Percentiles rank a stretch among this genome's conserved stretches.
phyloP scores from a whole-genome alignment of 2,888 invertebrate genomes.

The Limulus polyphemus region DNA sequence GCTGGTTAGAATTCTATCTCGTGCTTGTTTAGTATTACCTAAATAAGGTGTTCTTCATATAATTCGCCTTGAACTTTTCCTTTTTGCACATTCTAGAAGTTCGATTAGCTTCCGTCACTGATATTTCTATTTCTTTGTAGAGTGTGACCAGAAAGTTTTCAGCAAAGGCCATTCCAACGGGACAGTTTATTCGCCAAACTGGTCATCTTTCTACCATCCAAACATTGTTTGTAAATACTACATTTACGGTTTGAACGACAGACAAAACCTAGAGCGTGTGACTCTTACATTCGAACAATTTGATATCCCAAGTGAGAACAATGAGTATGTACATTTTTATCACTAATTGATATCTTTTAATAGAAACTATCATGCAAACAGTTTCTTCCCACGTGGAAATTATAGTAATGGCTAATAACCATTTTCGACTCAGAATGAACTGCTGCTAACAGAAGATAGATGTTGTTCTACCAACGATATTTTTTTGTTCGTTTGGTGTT shows the following conservation, averaged over 20 bases:
- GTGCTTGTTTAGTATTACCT: too few species aligned
- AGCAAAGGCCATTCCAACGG: constrained; percentile 87
- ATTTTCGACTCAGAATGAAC: too few species aligned
- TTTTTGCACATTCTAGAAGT: background rate
- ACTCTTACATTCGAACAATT: constrained; percentile 75
- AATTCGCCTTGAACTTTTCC: background rate
- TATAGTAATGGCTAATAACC: too few species aligned
- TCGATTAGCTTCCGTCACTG: too few species aligned
- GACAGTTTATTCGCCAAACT: constrained; percentile 88
- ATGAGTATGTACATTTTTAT: constrained; percentile 10
- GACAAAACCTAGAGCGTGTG: constrained; percentile 87
- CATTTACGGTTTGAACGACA: constrained; percentile 95
- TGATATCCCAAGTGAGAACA: constrained; percentile 53
- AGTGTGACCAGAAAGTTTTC: constrained; percentile 96
- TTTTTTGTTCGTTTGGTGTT: too few species aligned
- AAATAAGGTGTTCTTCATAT: too few species aligned
- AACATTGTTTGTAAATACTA: constrained; percentile 96
- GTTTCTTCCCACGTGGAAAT: too few species aligned
- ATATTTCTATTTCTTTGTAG: constrained; percentile 36
- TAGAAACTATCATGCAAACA: too few species aligned
- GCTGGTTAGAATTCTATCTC: too few species aligned
- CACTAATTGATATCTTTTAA: too few species aligned
- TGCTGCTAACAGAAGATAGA: too few species aligned
- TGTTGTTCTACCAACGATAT: too few species aligned
- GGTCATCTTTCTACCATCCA: constrained; percentile 85